Conservation (phyloP, 2,888 invertebrate genomes). For the Cosmopolites sordidus region DNA sequence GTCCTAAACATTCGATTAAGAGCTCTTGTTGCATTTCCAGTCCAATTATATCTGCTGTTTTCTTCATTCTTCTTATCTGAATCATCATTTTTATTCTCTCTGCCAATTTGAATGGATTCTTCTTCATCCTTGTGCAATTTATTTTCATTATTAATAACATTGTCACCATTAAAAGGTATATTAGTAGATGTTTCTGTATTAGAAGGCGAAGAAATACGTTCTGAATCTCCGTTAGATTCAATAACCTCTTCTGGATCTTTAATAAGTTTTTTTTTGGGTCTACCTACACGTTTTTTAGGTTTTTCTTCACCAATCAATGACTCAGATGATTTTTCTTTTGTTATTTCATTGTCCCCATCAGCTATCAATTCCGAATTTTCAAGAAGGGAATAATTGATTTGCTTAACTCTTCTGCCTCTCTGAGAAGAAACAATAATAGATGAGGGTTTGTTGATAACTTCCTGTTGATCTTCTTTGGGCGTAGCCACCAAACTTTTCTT, state of each 20-base stretch:
- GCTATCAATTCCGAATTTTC: slow-evolving; percentile 15
- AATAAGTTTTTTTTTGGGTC: too few species aligned
- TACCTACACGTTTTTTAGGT: too few species aligned
- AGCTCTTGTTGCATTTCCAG: slow-evolving; percentile 30
- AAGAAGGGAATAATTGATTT: slow-evolving; percentile 33
- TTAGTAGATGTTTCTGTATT: too few species aligned
- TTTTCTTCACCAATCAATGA: too few species aligned
- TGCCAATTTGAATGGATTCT: background rate
- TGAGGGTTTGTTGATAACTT: background rate
- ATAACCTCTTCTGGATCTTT: too few species aligned
- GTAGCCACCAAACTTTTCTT: background rate
- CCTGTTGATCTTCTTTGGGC: background rate
- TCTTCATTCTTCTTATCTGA: background rate
- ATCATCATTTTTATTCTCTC: background rate
- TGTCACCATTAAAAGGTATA: too few species aligned
- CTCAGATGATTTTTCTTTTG: background rate
- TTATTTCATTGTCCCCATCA: background rate
- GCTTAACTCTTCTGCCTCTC: slow-evolving; percentile 33
- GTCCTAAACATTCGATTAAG: slow-evolving; percentile 30
- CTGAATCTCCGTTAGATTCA: too few species aligned
- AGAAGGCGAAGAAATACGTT: too few species aligned
- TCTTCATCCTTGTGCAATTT: background rate
- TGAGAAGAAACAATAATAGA: slow-evolving; percentile 14
- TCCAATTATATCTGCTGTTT: slow-evolving; percentile 24
- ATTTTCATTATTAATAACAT: background rate